Percentiles rank a stretch among this genome's conserved stretches.
These are phyloP conservation scores for Pelodytes ibericus DNA, from an alignment of 2,797 vertebrate species.

Conservation along the genomic window DNA sequence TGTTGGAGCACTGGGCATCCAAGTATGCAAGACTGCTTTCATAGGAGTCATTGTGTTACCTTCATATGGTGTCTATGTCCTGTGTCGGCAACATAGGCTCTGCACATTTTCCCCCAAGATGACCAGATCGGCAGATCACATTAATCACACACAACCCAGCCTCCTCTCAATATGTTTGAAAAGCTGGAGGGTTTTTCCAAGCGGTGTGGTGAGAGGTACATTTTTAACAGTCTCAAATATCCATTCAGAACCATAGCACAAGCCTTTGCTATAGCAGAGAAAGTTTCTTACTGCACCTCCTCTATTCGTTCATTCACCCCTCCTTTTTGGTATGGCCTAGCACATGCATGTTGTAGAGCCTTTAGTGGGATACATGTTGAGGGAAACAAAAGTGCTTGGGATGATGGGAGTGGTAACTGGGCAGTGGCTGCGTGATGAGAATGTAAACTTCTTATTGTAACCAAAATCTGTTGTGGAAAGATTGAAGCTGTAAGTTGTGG, in stretches of 20 bases:
- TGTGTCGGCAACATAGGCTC: too few relatives aligned
- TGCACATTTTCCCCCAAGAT: too few relatives aligned
- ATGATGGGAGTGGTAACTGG: background rate
- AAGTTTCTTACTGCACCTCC: constrained; percentile 36
- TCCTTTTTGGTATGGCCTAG: background rate
- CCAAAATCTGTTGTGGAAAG: constrained; percentile 16
- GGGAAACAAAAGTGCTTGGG: constrained; percentile 28
- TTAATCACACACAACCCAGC: background rate
- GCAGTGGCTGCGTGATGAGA: background rate
- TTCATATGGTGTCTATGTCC: too few relatives aligned
- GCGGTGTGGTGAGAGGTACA: background rate
- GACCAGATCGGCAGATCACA: background rate
- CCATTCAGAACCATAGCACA: background rate
- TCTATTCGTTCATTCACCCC: background rate
- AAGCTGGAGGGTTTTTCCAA: background rate
- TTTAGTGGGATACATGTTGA: background rate
- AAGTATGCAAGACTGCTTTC: too few relatives aligned
- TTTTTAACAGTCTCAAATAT: background rate
- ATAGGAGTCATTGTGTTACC: too few relatives aligned
- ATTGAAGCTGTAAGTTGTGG: background rate
- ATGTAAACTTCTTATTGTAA: background rate
- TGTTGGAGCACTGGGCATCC: too few relatives aligned
- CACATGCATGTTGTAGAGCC: background rate
- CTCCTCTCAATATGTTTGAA: background rate
- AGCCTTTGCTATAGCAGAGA: background rate